A percentile compares a stretch with the other conserved stretches of the same genome.
These are phyloP conservation scores for Lasioglossum calceatum DNA, from an alignment of 2,888 invertebrate genomes.

Conservation along the genomic window DNA sequence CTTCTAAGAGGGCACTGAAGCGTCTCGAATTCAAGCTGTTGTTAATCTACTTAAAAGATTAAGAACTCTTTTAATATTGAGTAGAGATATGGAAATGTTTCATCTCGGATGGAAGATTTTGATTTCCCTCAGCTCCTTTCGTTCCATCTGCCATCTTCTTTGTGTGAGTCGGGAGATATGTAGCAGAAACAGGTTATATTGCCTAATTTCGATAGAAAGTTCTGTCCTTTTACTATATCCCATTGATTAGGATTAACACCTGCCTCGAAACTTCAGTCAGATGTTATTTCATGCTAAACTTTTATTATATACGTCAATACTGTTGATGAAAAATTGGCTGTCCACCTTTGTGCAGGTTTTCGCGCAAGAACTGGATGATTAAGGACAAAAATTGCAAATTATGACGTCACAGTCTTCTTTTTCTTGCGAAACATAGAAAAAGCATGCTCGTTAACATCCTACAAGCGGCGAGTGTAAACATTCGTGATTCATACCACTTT, in stretches of 20 bases:
- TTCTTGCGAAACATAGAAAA: background rate
- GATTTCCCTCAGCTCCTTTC: background rate
- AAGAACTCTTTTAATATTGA: background rate
- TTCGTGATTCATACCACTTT: background rate
- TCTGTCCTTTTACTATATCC: background rate
- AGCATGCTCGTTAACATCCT: background rate
- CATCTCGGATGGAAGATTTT: background rate
- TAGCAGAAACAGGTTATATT: constrained; percentile 3
- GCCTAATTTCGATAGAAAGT: background rate
- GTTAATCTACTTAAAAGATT: constrained; percentile 1
- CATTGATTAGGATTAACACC: background rate
- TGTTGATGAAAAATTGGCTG: background rate
- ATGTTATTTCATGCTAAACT: background rate
- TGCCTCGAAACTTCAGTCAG: background rate
- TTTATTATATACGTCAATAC: background rate
- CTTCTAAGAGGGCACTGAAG: background rate
- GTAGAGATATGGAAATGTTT: background rate
- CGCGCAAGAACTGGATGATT: background rate
- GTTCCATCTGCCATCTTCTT: background rate
- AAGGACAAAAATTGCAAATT: background rate
- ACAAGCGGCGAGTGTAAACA: background rate
- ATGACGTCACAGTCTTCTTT: background rate
- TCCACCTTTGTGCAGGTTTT: background rate
- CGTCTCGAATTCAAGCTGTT: background rate
- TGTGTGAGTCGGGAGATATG: background rate